phyloP scores from a whole-genome alignment of 2,797 vertebrate genomes.

The Epinephelus malabaricus region DNA sequence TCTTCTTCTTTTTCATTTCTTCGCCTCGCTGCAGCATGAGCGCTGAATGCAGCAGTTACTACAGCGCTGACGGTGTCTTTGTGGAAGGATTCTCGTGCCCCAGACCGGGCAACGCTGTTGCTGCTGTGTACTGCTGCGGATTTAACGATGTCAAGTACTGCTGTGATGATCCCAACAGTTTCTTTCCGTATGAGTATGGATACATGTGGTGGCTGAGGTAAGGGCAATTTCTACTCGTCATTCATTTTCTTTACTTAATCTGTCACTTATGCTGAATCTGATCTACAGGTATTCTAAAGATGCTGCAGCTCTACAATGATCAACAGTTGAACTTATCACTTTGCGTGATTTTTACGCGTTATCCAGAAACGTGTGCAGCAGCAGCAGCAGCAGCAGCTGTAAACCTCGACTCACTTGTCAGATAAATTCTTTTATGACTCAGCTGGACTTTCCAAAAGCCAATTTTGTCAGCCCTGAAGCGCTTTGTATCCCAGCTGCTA shows the following conservation, averaged over 20 bases:
- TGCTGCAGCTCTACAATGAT: not conserved
- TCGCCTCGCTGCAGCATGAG: conserved; percentile 84
- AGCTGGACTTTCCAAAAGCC: not conserved
- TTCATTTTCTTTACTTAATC: not conserved
- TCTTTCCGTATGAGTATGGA: conserved; percentile 94
- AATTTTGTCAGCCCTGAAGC: not conserved
- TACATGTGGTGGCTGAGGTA: conserved; percentile 99
- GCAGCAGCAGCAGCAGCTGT: no score
- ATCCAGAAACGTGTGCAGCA: not conserved
- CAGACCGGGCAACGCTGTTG: conserved; percentile 83
- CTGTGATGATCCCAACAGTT: conserved; percentile 95
- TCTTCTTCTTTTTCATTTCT: no score
- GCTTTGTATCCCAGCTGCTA: not conserved
- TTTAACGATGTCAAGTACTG: conserved; percentile 96
- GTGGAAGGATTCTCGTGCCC: conserved; percentile 92
- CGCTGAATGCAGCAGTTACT: conserved; percentile 90
- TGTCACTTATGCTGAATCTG: not conserved
- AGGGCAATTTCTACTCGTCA: not conserved
- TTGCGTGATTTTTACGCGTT: not conserved
- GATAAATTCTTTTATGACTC: not conserved
- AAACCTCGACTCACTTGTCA: not conserved
- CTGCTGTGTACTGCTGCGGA: conserved; percentile 92
- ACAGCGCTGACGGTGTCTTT: conserved; percentile 85
- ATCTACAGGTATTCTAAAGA: no score
- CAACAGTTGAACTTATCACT: not conserved